A percentile compares a stretch with the other conserved stretches of the same genome.
Evolutionary conservation across 2,888 invertebrate genomes (phyloP).

Genomic region (Ptycholaimellus sp.): DNA sequence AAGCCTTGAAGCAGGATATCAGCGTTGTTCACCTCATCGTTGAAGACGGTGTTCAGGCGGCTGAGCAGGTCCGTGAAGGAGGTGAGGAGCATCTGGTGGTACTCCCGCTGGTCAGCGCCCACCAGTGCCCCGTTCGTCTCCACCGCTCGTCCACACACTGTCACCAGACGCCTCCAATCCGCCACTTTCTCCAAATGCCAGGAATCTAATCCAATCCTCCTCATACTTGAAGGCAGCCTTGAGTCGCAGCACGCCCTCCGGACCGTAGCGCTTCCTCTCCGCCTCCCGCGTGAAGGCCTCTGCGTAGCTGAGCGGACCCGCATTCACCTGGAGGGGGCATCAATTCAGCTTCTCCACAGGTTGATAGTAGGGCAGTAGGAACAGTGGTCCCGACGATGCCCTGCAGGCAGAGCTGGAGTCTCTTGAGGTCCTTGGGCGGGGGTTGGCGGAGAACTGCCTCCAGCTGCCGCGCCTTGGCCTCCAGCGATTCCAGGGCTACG

Average conservation of each 20-base stretch:
- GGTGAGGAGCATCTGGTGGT: slow-evolving; percentile 72
- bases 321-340: slow-evolving; percentile 42
- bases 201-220: not conserved
- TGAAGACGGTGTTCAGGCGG: too few relatives aligned
- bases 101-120: slow-evolving; percentile 62
- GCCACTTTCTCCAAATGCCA: not conserved
- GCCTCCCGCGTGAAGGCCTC: slow-evolving; percentile 54
- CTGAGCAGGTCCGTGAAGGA: too few relatives aligned
- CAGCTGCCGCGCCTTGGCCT: slow-evolving; percentile 14
- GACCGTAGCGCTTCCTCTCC: slow-evolving; percentile 21
- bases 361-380: too few relatives aligned
- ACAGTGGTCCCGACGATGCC: slow-evolving; percentile 28
- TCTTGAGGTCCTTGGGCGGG: slow-evolving; percentile 55
- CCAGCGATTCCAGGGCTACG: slow-evolving; percentile 79
- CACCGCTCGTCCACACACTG: slow-evolving; percentile 64
- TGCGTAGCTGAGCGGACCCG: slow-evolving; percentile 81
- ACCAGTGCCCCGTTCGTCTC: slow-evolving; percentile 69
- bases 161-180: slow-evolving; percentile 52
- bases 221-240: slow-evolving; percentile 15
- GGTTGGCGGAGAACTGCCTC: slow-evolving; percentile 12
- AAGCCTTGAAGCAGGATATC: too few relatives aligned
- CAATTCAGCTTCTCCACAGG: not conserved
- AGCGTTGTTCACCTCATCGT: too few relatives aligned
- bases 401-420: slow-evolving; percentile 53
- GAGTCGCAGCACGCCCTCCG: slow-evolving; percentile 14